These are phyloP conservation scores for Dipodomys stephensi DNA, from an alignment of 2,113 vertebrate species.

Conservation along the genomic window DNA sequence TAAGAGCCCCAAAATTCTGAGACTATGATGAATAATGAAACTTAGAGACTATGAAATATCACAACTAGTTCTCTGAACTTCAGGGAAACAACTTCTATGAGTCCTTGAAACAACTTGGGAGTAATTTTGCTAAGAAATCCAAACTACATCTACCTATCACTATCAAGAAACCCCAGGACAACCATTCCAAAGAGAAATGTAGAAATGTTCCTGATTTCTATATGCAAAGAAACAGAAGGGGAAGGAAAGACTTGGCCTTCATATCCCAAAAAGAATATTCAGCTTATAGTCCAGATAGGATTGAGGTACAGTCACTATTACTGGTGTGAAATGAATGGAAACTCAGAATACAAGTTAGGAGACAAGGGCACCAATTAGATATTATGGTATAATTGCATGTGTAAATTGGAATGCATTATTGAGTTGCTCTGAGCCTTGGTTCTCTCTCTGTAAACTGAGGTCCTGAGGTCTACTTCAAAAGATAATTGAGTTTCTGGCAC, in stretches of 20 bases:
- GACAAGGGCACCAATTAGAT: background rate
- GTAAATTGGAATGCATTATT: background rate
- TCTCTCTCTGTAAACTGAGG: background rate
- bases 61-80: slow-evolving; percentile 19
- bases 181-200: background rate
- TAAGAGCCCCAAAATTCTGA: background rate
- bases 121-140: slow-evolving; percentile 34
- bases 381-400: background rate
- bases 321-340: background rate
- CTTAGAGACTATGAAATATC: background rate
- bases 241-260: background rate
- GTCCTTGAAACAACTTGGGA: background rate
- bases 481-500: background rate
- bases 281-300: background rate
- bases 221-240: background rate
- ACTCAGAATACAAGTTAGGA: background rate
- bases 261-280: background rate
- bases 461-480: background rate
- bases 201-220: background rate
- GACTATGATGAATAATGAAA: slow-evolving; percentile 13
- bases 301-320: background rate
- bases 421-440: background rate
- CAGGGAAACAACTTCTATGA: slow-evolving; percentile 22
- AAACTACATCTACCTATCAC: background rate
- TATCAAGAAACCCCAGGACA: background rate